These are phyloP conservation scores for Sweltsa coloradensis DNA, from an alignment of 1,140 invertebrate genomes.

Conservation along the genomic window DNA sequence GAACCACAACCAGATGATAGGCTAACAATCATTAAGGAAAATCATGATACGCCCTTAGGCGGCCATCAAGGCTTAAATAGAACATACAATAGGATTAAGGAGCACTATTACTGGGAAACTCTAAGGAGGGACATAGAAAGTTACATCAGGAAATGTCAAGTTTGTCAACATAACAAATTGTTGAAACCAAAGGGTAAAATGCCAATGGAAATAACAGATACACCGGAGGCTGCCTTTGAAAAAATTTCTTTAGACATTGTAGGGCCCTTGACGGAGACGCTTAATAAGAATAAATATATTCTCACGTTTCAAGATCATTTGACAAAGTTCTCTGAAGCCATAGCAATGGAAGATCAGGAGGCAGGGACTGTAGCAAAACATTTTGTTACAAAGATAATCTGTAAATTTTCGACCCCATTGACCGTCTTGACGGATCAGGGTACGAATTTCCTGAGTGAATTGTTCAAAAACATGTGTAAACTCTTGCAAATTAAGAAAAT, in stretches of 20 bases:
- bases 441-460: constrained; percentile 6
- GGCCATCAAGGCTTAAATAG: constrained; percentile 5
- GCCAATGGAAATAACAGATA: constrained; percentile 5
- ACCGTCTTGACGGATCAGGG: not conserved
- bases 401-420: not conserved
- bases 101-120: not conserved
- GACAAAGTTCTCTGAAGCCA: constrained; percentile 5
- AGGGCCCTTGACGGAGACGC: constrained; percentile 4
- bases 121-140: constrained; percentile 7
- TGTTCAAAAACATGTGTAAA: constrained; percentile 19
- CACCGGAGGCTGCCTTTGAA: not conserved
- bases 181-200: not conserved
- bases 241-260: constrained; percentile 7
- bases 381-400: constrained; percentile 2
- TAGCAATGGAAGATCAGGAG: not conserved
- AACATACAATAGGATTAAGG: constrained; percentile 5
- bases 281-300: constrained; percentile 5
- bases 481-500: constrained; percentile 21
- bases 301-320: constrained; percentile 8
- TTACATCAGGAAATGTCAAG: constrained; percentile 6
- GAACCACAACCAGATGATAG: not conserved
- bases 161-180: constrained; percentile 11
- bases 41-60: not conserved
- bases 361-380: not conserved
- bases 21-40: not conserved